A percentile compares a stretch with the other conserved stretches of the same genome.
Evolutionary conservation across 2,797 vertebrate species (phyloP).

Genomic region (Agapornis canus): DNA sequence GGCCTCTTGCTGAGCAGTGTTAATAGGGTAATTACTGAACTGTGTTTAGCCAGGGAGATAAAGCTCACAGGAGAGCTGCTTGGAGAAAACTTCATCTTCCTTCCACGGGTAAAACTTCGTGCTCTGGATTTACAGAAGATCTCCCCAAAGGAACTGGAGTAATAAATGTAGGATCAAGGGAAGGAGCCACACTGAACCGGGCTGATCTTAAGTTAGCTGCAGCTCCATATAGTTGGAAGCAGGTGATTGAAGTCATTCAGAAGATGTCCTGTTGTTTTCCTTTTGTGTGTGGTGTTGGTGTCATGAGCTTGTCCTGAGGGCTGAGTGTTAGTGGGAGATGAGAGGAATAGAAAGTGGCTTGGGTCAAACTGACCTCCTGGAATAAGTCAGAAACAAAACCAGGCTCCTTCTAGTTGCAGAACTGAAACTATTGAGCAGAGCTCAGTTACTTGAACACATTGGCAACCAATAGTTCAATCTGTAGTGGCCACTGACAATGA

Average conservation of each 20-base stretch:
- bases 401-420: neutral
- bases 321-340: neutral
- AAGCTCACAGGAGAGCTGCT: neutral
- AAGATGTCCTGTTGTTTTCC: neutral
- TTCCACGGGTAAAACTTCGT: neutral
- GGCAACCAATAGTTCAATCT: neutral
- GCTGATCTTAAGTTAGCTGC: neutral
- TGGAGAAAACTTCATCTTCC: neutral
- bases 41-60: neutral
- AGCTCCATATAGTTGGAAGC: neutral
- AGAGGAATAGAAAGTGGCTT: conserved; percentile 44
- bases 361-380: neutral
- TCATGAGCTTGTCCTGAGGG: neutral
- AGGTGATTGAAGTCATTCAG: neutral
- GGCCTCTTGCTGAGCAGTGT: conserved; percentile 40
- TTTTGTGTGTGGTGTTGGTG: neutral
- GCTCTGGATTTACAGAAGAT: neutral
- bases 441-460: neutral
- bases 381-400: neutral
- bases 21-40: conserved; percentile 52
- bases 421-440: conserved; percentile 17
- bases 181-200: neutral
- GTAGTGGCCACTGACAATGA: neutral
- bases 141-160: neutral
- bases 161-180: neutral